Evolutionary conservation across 2,797 vertebrate species (phyloP), one percentile per base, ranked within the genome.

Genomic region (Hirundo rustica): DNA sequence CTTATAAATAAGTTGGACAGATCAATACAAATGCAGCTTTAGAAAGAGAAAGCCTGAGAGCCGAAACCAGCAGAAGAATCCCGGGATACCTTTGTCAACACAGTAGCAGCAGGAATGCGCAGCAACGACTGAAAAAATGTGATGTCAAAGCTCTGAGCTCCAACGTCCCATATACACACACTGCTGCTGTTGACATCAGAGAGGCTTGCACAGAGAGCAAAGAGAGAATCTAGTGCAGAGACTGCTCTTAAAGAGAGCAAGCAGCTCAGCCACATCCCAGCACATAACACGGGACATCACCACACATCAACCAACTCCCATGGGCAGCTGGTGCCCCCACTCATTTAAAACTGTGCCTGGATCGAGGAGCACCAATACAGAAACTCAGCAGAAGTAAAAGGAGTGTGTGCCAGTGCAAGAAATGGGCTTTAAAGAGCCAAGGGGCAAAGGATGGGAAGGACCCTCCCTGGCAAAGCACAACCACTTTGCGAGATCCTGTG

Each of bases 1-100:
- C 70, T 88, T 92, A 81, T 66, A 34, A 55, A 85, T 53, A 92
- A 87, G 36, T 81, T 84, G 73, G 38, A 91, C 81, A 29, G 58
- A 93, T 92, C 79, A 68, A 84, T 83, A 92, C 19, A 84, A 94
- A 81, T 36, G 42, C 3, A 54, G 45, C 44, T 78, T 83, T 47
- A 88, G 79, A 94, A 91, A 50, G n/a, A 81, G 34, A 66, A 82
- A 94, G 32, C 5, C 58, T 66, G 40, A 55, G 44, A 91, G 10
- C 10, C 36, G 7, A 89, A 87, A 78, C 8, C 26, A 88, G 44
- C 30, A 80, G 25, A 50, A 87, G 65, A 89, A 95, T 55, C 34
- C 62, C 50, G 16, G 62, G 36, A 42, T 30, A 61, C 17, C 11
- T 83, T 78, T 91, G 48, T 32, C 79, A 58, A 67, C 68, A 13